phyloP scores from a whole-genome alignment of 1,140 invertebrate genomes.

The Drosophila bifasciata region DNA sequence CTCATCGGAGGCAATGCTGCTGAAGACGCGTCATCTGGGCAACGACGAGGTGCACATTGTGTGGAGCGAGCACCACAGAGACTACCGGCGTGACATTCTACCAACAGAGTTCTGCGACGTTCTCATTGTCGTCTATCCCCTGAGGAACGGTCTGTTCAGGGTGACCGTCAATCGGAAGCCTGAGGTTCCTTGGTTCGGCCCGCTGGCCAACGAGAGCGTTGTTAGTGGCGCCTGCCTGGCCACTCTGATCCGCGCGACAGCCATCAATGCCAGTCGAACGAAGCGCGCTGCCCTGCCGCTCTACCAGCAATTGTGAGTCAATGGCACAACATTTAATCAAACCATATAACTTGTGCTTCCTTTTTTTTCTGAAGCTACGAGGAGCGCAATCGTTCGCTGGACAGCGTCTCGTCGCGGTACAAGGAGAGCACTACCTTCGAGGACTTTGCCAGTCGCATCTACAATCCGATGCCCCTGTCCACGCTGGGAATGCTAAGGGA shows the following conservation, averaged over 20 bases:
- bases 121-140: slow-evolving; percentile 97
- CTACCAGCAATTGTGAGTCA: slow-evolving; percentile 95
- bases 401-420: slow-evolving; percentile 94
- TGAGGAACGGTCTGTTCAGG: slow-evolving; percentile 91
- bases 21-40: slow-evolving; percentile 97
- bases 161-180: slow-evolving; percentile 93
- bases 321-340: not conserved
- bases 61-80: slow-evolving; percentile 98
- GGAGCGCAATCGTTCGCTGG: slow-evolving; percentile 93
- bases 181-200: slow-evolving; percentile 97
- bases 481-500: slow-evolving; percentile 66
- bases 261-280: slow-evolving; percentile 95
- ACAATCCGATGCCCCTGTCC: slow-evolving; percentile 89
- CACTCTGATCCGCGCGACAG: slow-evolving; percentile 95
- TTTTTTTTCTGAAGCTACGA: slow-evolving; percentile 89
- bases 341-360: not conserved
- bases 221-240: slow-evolving; percentile 93
- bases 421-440: slow-evolving; percentile 96
- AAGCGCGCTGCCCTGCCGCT: slow-evolving; percentile 94
- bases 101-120: slow-evolving; percentile 99
- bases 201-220: slow-evolving; percentile 97
- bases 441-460: slow-evolving; percentile 94
- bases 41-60: slow-evolving; percentile 99
- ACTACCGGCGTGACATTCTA: slow-evolving; percentile 98
- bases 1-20: slow-evolving; percentile 93